Base-by-base conservation (phyloP, 2,888 invertebrate species). In the Ellobium chinense region DNA sequence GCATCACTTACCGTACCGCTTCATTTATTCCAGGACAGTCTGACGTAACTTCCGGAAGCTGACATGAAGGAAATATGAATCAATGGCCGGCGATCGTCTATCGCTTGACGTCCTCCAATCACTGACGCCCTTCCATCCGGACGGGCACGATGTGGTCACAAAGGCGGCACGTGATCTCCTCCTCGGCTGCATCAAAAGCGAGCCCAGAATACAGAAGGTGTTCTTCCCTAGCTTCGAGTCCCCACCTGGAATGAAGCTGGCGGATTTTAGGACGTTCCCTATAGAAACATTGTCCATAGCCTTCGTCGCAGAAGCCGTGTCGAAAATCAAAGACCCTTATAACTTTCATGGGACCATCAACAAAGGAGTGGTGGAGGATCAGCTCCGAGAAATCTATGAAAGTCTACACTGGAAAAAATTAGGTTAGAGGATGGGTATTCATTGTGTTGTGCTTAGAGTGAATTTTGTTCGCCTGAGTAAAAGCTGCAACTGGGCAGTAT, bases 331-430 rank as follows among this genome's bases (percentile, higher is more conserved):
- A 65, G 91, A 92, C 83, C 85, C 86, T 9, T 90, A 86, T 80
- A 86, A 85, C 54, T 90, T 92, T 58, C 85, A 90, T 77, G 78
- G 85, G 36, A 89, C 89, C 77, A 86, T 91, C 31, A 87, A 90
- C 76, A 87, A 84, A 70, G 83, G 84, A 18, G 85, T 86, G 18
- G 83, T 90, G 5, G 87, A 89, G 27, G 84, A 85, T 21, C 82
- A 85, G 14, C 78, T 92, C n/a, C 75, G 83, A 2, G 89, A 89
- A 5, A 85, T 91, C 24, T 90, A 91, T 79, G 84, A 84, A 29
- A 88, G 91, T 77, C 85, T 91, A 5, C 88, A 89, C 37, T 92
- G 92, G 92, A 92, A 91, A 78, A 91, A 91, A 83, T 73, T 92
- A 76, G 92, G 92, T 91, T 78, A 82, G 88, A 18, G 18, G 18